A percentile compares a stretch with the other conserved stretches of the same genome.
Evolutionary conservation across 2,888 invertebrate species (phyloP).

Genomic region (Plebejus argus): DNA sequence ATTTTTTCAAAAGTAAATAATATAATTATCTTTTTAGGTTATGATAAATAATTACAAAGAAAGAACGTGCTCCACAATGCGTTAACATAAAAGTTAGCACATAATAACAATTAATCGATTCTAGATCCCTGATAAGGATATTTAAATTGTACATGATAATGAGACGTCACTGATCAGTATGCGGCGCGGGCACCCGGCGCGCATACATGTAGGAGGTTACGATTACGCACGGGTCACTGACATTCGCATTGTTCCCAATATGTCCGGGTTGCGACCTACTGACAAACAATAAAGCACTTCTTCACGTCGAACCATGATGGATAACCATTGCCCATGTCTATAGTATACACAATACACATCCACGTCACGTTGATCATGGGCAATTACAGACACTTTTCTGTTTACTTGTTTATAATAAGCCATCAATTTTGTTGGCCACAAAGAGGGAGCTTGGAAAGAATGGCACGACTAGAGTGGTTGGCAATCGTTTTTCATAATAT

Average conservation of each 20-base stretch:
- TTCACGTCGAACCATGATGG: background rate
- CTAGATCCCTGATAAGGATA: constrained; percentile 23
- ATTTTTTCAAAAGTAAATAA: too few relatives aligned
- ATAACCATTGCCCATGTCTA: background rate
- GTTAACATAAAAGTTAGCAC: background rate
- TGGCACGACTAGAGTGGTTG: too few relatives aligned
- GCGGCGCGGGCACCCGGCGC: constrained; percentile 34
- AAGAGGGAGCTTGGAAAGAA: too few relatives aligned
- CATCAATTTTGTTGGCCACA: too few relatives aligned
- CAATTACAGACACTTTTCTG: too few relatives aligned
- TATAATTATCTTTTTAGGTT: background rate
- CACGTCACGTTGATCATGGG: too few relatives aligned
- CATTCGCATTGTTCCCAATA: constrained; percentile 24
- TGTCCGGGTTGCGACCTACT: constrained; percentile 24
- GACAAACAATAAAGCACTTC: background rate
- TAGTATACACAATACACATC: too few relatives aligned
- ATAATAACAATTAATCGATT: background rate
- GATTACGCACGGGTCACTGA: constrained; percentile 26
- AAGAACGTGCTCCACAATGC: background rate
- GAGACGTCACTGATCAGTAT: constrained; percentile 35
- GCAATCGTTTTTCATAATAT: too few relatives aligned
- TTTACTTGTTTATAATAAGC: too few relatives aligned
- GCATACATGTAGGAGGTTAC: constrained; percentile 25
- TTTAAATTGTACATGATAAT: constrained; percentile 23
- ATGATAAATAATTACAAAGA: too few relatives aligned